Percentiles rank a stretch among this genome's conserved stretches.
These are phyloP conservation scores for Cheilosia pagana DNA, from an alignment of 2,888 invertebrate species.

Conservation along the genomic window DNA sequence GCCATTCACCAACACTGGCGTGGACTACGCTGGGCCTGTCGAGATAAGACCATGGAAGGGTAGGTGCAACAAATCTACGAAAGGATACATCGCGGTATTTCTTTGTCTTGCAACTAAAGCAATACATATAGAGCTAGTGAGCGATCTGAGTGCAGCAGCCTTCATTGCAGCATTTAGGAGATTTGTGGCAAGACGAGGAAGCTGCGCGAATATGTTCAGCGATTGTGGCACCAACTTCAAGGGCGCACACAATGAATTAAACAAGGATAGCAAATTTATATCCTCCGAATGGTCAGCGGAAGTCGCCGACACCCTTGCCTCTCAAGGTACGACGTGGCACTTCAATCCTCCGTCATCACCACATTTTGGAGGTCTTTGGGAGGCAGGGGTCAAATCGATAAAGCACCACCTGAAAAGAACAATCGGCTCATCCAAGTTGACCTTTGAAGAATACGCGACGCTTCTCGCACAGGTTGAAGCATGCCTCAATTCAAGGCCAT, in stretches of 20 bases:
- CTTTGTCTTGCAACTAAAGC: neutral
- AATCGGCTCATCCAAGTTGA: slow-evolving; percentile 7
- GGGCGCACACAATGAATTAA: slow-evolving; percentile 15
- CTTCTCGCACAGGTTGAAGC: neutral
- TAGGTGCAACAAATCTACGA: slow-evolving; percentile 4
- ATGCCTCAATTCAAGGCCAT: neutral
- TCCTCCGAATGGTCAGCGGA: slow-evolving; percentile 12
- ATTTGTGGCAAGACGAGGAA: slow-evolving; percentile 12
- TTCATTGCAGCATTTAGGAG: neutral
- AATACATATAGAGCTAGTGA: neutral
- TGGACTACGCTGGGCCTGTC: slow-evolving; percentile 21
- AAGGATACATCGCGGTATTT: slow-evolving; percentile 4
- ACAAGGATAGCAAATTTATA: slow-evolving; percentile 1
- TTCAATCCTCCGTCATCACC: slow-evolving; percentile 20
- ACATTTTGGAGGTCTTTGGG: slow-evolving; percentile 21
- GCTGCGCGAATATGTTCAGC: slow-evolving; percentile 18
- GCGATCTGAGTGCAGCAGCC: neutral
- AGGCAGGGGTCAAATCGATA: neutral
- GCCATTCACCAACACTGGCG: slow-evolving; percentile 22
- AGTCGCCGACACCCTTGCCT: slow-evolving; percentile 1
- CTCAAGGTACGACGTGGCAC: neutral
- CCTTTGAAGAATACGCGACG: neutral
- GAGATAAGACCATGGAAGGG: slow-evolving; percentile 9
- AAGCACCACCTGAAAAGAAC: slow-evolving; percentile 54
- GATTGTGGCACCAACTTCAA: slow-evolving; percentile 36